Evolutionary conservation across 2,888 invertebrate species (phyloP).

Genomic region (Steinernema hermaphroditum): DNA sequence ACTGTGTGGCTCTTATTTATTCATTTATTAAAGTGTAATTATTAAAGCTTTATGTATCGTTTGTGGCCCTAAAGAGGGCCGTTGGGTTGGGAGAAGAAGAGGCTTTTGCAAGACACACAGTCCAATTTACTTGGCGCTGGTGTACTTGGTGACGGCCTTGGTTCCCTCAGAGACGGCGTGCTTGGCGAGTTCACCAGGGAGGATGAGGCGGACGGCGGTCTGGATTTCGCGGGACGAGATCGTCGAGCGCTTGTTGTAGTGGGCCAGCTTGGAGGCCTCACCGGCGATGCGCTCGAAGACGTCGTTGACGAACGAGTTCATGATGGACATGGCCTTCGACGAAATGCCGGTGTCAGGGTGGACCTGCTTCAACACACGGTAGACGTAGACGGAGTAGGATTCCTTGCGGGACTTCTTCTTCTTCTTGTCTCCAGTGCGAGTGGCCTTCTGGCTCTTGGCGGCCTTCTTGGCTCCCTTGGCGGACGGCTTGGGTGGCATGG

Average conservation of each 20-base stretch:
- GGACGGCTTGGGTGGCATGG: no score
- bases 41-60: background rate
- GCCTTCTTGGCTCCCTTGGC: no score
- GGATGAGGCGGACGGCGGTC: conserved; percentile 74
- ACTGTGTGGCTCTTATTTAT: no score
- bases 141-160: conserved; percentile 74
- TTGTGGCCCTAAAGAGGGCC: conserved; percentile 46
- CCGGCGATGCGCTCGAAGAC: conserved; percentile 75
- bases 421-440: no score
- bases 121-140: conserved; percentile 67
- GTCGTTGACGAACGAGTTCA: conserved; percentile 77
- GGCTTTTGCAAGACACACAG: background rate
- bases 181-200: conserved; percentile 77
- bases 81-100: conserved; percentile 38
- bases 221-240: conserved; percentile 77
- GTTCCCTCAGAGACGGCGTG: conserved; percentile 76
- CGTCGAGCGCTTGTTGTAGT: conserved; percentile 74
- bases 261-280: conserved; percentile 70
- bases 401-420: conserved; percentile 49
- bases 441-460: no score
- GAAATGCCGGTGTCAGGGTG: no score
- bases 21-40: no score
- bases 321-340: no score
- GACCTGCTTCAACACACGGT: no score
- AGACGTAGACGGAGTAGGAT: conserved; percentile 70